Conservation (phyloP, 2,113 vertebrate species). For the Cyanistes caeruleus region DNA sequence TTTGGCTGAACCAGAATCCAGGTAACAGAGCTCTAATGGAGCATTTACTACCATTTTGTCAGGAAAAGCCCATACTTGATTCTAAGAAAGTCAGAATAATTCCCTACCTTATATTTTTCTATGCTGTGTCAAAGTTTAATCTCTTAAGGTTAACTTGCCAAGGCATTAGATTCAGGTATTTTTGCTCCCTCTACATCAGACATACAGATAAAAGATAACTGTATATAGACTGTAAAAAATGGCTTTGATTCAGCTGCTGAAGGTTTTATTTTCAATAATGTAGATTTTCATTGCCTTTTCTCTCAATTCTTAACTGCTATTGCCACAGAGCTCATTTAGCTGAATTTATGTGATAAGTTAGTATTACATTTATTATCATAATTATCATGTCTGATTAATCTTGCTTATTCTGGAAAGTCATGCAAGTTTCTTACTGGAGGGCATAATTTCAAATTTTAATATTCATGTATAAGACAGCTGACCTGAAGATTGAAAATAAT, state of each 20-base stretch:
- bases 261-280: constrained; percentile 31
- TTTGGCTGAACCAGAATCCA: neutral
- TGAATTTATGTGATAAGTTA: constrained; percentile 46
- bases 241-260: neutral
- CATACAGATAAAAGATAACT: neutral
- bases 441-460: constrained; percentile 32
- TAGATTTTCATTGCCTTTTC: neutral
- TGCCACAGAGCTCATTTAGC: constrained; percentile 26
- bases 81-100: neutral
- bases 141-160: neutral
- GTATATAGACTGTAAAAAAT: neutral
- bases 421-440: constrained; percentile 46
- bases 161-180: neutral
- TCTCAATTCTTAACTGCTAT: neutral
- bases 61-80: neutral
- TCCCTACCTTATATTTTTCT: neutral
- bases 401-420: constrained; percentile 35
- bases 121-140: neutral
- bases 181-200: neutral
- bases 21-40: neutral
- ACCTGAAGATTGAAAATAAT: neutral
- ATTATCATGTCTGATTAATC: constrained; percentile 54
- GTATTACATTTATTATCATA: constrained; percentile 48
- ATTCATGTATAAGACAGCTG: constrained; percentile 7
- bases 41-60: neutral